These are phyloP conservation scores for Cloeon dipterum DNA, from an alignment of 2,888 invertebrate genomes.

Conservation along the genomic window DNA sequence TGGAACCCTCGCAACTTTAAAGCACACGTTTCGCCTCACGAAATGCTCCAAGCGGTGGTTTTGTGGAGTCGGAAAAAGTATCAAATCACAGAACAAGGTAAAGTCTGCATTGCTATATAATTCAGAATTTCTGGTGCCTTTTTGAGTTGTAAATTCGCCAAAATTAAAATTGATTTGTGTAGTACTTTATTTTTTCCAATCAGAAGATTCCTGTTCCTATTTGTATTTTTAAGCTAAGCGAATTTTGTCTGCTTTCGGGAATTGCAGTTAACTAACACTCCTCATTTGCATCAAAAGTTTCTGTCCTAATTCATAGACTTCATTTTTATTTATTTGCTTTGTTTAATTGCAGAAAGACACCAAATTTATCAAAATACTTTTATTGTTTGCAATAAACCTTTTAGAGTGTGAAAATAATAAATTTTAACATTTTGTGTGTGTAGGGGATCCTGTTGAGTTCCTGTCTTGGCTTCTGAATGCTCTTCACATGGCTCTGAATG, in stretches of 20 bases:
- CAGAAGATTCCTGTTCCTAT: no score
- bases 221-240: no score
- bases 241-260: no score
- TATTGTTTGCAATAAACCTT: not conserved
- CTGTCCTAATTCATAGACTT: no score
- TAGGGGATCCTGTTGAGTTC: constrained; percentile 93
- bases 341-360: no score
- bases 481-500: constrained; percentile 80
- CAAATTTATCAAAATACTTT: not conserved
- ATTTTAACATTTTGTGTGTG: constrained; percentile 10
- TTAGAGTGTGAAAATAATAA: not conserved
- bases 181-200: no score
- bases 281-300: no score
- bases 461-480: constrained; percentile 96
- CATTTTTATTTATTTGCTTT: no score
- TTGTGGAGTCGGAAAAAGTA: constrained; percentile 91
- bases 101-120: constrained; percentile 11
- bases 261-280: no score
- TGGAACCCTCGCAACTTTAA: constrained; percentile 99
- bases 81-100: constrained; percentile 94
- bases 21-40: constrained; percentile 97
- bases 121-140: no score
- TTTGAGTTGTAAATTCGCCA: no score
- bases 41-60: constrained; percentile 97
- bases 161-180: no score